Base-by-base conservation (phyloP, 2,888 invertebrate species). In the Cylloceria caligata region DNA sequence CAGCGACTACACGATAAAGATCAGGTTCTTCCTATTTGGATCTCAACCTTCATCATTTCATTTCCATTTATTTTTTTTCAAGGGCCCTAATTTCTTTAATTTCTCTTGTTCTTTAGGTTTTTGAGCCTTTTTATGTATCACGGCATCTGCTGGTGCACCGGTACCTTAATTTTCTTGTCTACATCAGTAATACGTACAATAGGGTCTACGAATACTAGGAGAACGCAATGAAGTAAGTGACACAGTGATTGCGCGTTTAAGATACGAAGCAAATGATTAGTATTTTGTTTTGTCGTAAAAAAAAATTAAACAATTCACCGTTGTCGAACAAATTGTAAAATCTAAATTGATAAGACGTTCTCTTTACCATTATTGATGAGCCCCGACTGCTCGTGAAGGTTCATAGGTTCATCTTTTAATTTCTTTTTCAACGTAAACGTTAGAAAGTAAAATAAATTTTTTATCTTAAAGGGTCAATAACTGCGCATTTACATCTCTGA, bases 1-100 rank as follows among this genome's bases (percentile, higher is more conserved):
- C 27, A 75, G 49, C 74, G 24, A 19, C 57, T 36, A 27, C n/a
- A n/a, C 78, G 82, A 82, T 82, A 71, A 71, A 39, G 4, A 82
- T 82, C 82, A 49, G n/a, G 30, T 47, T 77, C 39, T 69, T 36
- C 21, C 65, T 39, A 45, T 60, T 72, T 47, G 19, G 45, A 72
- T 67, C 21, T n/a, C 30, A 7, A 55, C 30, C 19, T 55, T 24
- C 42, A 11, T 55, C 57, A n/a, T 27, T 65, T 30, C 57, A 2
- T 6, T 19, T 67, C 19, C 34, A 34, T 47, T 16, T 65, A 60
- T 21, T 72, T 21, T 62, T 64, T 24, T 42, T 24, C 9, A 6
- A n/a, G 7, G 11, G 9, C 21, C 42, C 7, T 62, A 7, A 62
- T 62, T 57, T 60, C 16, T 60, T 21, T 13, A 30, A 0, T n/a